phyloP scores from a whole-genome alignment of 1,140 invertebrate genomes.

The Hyposmocoma kahamanoa region DNA sequence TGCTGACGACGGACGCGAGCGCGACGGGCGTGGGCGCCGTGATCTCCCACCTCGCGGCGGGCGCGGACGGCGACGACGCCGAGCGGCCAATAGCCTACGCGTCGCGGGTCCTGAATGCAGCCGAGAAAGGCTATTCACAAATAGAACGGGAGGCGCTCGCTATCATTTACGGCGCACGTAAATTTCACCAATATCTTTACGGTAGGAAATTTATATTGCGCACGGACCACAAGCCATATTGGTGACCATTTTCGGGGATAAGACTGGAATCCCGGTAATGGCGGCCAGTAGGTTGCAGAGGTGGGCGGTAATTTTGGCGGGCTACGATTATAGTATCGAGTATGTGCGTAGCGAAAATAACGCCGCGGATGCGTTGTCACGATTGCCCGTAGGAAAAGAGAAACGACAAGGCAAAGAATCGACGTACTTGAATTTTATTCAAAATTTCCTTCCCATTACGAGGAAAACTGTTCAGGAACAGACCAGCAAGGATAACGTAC shows the following conservation, averaged over 20 bases:
- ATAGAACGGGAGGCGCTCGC: slow-evolving; percentile 4
- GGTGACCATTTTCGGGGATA: slow-evolving; percentile 52
- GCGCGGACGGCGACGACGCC: too few relatives aligned
- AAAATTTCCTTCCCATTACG: neutral
- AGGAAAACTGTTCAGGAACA: neutral
- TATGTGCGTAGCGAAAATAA: slow-evolving; percentile 24
- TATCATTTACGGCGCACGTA: neutral
- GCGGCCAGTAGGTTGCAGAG: slow-evolving; percentile 35
- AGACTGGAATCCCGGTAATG: slow-evolving; percentile 34
- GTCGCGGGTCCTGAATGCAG: neutral
- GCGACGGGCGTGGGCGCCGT: neutral
- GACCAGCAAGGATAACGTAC: neutral
- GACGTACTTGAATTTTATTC: slow-evolving; percentile 1
- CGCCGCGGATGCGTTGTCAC: slow-evolving; percentile 23
- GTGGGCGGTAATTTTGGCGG: slow-evolving; percentile 33
- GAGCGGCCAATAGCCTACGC: slow-evolving; percentile 8
- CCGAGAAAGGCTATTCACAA: slow-evolving; percentile 6
- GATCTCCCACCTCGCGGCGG: neutral
- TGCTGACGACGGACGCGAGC: slow-evolving; percentile 6
- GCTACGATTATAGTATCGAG: slow-evolving; percentile 40
- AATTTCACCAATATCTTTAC: slow-evolving; percentile 3
- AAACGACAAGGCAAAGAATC: neutral
- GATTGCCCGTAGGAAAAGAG: neutral
- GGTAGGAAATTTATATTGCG: neutral
- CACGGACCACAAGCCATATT: slow-evolving; percentile 45